Percentiles rank a stretch among this genome's conserved stretches.
Evolutionary conservation across 2,797 vertebrate genomes (phyloP).

Genomic region (Anguilla obscura): DNA sequence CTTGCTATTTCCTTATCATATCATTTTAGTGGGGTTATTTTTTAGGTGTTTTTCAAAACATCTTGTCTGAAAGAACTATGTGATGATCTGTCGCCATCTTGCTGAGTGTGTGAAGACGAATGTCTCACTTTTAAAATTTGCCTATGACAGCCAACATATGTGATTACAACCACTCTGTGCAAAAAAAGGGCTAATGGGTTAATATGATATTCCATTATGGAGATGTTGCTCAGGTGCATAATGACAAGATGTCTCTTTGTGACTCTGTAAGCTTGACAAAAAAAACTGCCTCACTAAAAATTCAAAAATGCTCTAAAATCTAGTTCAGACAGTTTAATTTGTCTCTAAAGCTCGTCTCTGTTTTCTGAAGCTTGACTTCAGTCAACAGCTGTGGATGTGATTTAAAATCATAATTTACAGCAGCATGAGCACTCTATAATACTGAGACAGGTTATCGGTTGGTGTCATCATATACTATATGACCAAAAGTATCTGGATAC

Average conservation of each 20-base stretch:
- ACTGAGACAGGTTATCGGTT: neutral
- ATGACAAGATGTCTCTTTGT: slow-evolving; percentile 12
- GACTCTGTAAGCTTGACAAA: neutral
- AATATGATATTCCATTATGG: neutral
- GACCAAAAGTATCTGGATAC: no score
- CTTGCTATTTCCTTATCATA: neutral
- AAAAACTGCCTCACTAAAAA: neutral
- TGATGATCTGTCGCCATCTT: neutral
- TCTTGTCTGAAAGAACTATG: neutral
- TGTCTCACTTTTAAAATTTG: neutral
- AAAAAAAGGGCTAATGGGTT: neutral
- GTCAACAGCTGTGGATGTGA: slow-evolving; percentile 20
- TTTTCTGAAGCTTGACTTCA: neutral
- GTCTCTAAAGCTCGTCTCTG: neutral
- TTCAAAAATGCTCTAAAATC: neutral
- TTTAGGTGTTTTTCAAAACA: slow-evolving; percentile 8
- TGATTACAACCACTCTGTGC: neutral
- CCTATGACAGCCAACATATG: neutral
- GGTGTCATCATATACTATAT: no score
- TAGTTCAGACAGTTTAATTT: neutral
- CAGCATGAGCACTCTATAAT: no score
- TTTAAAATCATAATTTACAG: neutral
- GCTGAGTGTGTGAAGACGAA: neutral
- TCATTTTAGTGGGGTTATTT: neutral
- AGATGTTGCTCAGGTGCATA: neutral